Conservation (phyloP, 2,113 vertebrate species). For the Xenopus borealis region DNA sequence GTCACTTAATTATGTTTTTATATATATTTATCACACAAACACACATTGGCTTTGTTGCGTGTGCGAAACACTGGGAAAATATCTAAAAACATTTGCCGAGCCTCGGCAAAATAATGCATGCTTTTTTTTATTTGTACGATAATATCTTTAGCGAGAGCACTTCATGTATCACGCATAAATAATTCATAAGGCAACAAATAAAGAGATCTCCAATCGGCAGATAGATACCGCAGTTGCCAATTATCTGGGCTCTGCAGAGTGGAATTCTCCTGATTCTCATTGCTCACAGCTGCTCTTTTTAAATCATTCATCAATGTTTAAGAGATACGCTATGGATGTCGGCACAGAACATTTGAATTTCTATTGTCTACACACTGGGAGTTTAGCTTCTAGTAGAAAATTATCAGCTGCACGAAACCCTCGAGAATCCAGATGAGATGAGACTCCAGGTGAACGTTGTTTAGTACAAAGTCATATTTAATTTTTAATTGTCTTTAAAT, state of each 20-base stretch:
- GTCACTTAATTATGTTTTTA: too few species aligned
- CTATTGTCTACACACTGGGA: constrained; percentile 55
- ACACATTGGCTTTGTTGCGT: too few species aligned
- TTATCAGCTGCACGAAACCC: constrained; percentile 46
- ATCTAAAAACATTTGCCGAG: constrained; percentile 50
- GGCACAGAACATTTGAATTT: constrained; percentile 53
- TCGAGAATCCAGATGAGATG: constrained; percentile 47
- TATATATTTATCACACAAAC: too few species aligned
- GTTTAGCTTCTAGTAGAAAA: constrained; percentile 54
- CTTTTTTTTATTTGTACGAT: constrained; percentile 54
- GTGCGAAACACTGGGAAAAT: too few species aligned
- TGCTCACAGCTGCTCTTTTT: constrained; percentile 62
- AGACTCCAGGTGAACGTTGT: background rate
- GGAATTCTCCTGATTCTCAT: constrained; percentile 35
- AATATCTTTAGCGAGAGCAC: constrained; percentile 50
- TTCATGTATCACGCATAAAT: constrained; percentile 50
- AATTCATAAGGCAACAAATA: constrained; percentile 64
- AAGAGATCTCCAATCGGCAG: constrained; percentile 65
- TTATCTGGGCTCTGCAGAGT: constrained; percentile 61
- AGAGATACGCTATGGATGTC: constrained; percentile 46
- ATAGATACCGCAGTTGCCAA: constrained; percentile 56
- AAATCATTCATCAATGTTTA: constrained; percentile 58
- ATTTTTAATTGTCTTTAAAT: constrained; percentile 16
- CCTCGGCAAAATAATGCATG: constrained; percentile 11
- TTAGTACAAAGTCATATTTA: constrained; percentile 1